phyloP scores from a whole-genome alignment of 2,888 invertebrate genomes.

The Beris chalybata region DNA sequence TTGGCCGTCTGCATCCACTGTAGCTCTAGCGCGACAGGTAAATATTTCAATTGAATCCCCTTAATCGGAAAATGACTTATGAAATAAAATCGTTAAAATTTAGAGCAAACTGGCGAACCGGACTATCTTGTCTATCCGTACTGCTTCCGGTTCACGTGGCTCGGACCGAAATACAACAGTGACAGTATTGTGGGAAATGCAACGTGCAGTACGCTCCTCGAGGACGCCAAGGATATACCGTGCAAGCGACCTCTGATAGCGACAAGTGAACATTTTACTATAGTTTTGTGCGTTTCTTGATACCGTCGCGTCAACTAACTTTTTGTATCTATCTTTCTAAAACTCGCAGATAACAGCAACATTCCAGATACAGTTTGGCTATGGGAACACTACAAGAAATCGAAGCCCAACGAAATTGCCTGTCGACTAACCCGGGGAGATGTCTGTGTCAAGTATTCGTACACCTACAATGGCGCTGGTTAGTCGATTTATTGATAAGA shows the following conservation, averaged over 20 bases:
- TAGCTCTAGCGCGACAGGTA: slow-evolving; percentile 22
- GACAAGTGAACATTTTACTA: slow-evolving; percentile 59
- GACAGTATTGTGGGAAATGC: slow-evolving; percentile 59
- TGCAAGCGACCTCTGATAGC: slow-evolving; percentile 67
- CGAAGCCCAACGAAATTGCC: slow-evolving; percentile 55
- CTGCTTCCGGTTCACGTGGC: slow-evolving; percentile 72
- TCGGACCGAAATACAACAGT: slow-evolving; percentile 66
- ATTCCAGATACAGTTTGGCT: slow-evolving; percentile 66
- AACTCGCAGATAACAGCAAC: slow-evolving; percentile 61
- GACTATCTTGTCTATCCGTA: slow-evolving; percentile 47
- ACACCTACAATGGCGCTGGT: slow-evolving; percentile 65
- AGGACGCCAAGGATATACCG: slow-evolving; percentile 61
- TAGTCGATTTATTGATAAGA: neutral
- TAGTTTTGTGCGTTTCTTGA: neutral
- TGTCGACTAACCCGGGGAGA: slow-evolving; percentile 64
- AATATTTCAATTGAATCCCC: neutral
- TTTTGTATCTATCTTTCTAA: neutral
- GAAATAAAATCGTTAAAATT: neutral
- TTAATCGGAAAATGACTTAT: neutral
- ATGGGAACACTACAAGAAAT: slow-evolving; percentile 59
- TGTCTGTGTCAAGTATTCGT: slow-evolving; percentile 67
- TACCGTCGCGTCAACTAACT: neutral
- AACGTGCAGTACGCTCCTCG: slow-evolving; percentile 61
- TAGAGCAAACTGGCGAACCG: slow-evolving; percentile 10
- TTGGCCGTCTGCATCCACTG: neutral